These are phyloP conservation scores for Hephaestus fuliginosus DNA, from an alignment of 2,797 vertebrate species.

Conservation along the genomic window DNA sequence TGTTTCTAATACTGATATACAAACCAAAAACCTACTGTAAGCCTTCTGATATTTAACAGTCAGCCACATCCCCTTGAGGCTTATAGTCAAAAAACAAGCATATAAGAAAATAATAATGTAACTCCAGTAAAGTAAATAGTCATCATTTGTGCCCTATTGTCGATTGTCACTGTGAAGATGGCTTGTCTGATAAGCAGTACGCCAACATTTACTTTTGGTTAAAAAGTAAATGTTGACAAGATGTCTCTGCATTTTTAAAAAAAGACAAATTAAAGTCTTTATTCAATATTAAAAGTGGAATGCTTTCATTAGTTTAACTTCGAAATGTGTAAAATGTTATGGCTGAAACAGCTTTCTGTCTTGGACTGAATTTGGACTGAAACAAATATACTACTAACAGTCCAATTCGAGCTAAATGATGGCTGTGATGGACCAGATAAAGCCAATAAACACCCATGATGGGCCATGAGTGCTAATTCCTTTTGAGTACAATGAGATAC, in stretches of 20 bases:
- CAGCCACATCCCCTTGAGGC: not conserved
- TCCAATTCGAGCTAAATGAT: not conserved
- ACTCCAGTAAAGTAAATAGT: not conserved
- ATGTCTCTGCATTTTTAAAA: not conserved
- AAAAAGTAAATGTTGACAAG: not conserved
- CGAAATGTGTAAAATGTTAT: not conserved
- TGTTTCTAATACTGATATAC: not conserved
- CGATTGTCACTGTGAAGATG: not conserved
- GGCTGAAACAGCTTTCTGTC: not conserved
- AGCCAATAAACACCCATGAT: slow-evolving; percentile 20
- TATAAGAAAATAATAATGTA: not conserved
- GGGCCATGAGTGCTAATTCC: not conserved
- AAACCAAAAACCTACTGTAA: not conserved
- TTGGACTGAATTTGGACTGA: not conserved
- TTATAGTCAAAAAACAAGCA: not conserved
- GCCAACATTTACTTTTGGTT: not conserved
- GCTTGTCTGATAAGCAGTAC: not conserved
- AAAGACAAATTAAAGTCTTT: not conserved
- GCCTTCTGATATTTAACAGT: not conserved
- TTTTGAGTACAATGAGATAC: not conserved
- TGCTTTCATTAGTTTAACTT: not conserved
- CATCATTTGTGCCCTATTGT: not conserved
- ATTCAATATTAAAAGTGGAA: not conserved
- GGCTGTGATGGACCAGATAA: not conserved
- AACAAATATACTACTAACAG: not conserved